phyloP scores from a whole-genome alignment of 2,113 vertebrate genomes.

The Syrmaticus mikado region DNA sequence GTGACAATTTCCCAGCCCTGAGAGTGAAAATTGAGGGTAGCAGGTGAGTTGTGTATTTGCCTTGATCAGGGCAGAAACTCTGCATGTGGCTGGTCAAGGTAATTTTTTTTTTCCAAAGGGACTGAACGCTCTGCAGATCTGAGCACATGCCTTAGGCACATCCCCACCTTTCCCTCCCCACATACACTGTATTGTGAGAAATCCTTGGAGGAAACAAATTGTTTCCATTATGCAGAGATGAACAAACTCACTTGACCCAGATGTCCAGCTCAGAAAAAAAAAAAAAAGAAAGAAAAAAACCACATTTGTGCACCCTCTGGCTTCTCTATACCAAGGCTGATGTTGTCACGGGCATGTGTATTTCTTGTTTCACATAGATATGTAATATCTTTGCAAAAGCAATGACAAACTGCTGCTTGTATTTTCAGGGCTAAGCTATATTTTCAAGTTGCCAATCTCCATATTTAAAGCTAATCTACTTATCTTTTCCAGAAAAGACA shows the following conservation, averaged over 20 bases:
- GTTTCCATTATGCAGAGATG: neutral
- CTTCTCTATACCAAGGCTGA: neutral
- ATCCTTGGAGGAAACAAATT: neutral
- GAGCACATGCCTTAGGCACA: neutral
- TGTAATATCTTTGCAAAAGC: neutral
- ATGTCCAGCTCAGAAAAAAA: neutral
- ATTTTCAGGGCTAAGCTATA: neutral
- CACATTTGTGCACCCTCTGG: neutral
- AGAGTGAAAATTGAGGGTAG: neutral
- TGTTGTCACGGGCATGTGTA: neutral
- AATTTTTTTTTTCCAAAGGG: neutral
- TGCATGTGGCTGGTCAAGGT: neutral
- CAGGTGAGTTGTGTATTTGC: neutral
- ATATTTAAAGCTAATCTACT: neutral
- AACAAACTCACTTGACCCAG: neutral
- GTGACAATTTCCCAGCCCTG: neutral
- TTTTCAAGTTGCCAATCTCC: neutral
- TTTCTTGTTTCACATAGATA: neutral
- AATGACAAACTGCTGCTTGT: neutral
- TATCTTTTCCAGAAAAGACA: neutral
- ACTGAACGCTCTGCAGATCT: neutral
- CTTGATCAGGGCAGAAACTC: neutral
- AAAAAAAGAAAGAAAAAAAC: neutral
- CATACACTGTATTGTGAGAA: neutral
- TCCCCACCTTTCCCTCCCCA: rapidly evolving